Base-by-base conservation (phyloP, 2,888 invertebrate genomes). In the Nephrotoma flavescens region DNA sequence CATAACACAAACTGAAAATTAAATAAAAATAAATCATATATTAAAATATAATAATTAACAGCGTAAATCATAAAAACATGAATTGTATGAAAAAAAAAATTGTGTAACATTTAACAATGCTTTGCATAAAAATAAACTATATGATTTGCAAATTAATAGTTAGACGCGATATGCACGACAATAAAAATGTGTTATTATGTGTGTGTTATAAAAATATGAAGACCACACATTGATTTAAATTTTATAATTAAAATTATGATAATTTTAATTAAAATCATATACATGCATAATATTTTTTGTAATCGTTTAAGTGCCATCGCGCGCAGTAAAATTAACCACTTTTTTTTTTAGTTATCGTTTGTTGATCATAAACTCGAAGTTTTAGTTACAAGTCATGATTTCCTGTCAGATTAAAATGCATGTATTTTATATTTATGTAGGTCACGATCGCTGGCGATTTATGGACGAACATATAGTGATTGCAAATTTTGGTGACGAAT, bases 11-110 rank as follows among this genome's bases (percentile, higher is more conserved):
- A 83, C 85, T 86, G 85, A 52, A 85, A 87, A 86, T 83, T 84
- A 86, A 83, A 86, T 41, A 85, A 84, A 85, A 87, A 44, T 84
- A 84, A 83, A 86, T 87, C 85, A 86, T 87, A 87, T 42, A 86
- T 42, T 42, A 44, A 47, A 87, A 86, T 85, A 85, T 52, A 87
- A 86, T 15, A 85, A 71, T 71, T 31, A 71, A 31, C 71, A 31
- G 71, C 71, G 31, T 31, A 71, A 31, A 71, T 71, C 85, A 83
- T 41, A 86, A 87, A 85, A 85, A 86, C n/a, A 42, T 15, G 41
- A 41, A 83, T 83, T 15, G 41, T 41, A 83, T 83, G 41, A 71
- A 71, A 71, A 71, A 31, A 0, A 71, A 71, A 52, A 19, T 71
- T 71, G 7, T 71, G 71, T 31, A 71, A 71, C 9, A 71, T 31